Conservation (phyloP, 2,797 vertebrate species). For the Chrosomus eos region DNA sequence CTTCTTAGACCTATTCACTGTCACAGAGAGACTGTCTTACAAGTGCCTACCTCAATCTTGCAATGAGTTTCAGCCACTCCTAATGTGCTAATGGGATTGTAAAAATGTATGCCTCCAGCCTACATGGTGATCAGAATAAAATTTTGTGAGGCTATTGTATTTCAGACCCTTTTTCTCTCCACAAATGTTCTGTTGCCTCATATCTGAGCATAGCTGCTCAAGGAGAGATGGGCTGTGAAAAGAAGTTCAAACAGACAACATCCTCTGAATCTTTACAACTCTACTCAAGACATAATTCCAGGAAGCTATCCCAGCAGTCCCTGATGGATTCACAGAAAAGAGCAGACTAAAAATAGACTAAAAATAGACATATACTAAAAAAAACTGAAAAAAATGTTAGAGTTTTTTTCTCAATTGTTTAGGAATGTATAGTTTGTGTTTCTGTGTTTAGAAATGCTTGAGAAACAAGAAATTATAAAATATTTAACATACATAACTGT, state of each 20-base stretch:
- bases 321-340: not conserved
- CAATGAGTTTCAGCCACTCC: not conserved
- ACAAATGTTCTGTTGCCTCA: not conserved
- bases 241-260: not conserved
- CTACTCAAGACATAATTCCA: conserved; percentile 4
- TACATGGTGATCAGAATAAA: not conserved
- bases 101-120: conserved; percentile 8
- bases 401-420: not conserved
- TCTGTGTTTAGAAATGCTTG: conserved; percentile 5
- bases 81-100: not conserved
- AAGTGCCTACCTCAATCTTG: not conserved
- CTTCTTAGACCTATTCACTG: conserved; percentile 9
- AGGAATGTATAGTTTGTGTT: not conserved
- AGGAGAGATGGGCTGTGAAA: not conserved
- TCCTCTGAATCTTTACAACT: conserved; percentile 7
- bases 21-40: not conserved
- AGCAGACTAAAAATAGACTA: not conserved
- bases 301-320: not conserved
- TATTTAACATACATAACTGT: conserved; percentile 21
- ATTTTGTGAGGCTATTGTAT: not conserved
- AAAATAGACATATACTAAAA: not conserved
- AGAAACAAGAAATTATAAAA: not conserved
- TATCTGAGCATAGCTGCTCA: not conserved
- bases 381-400: not conserved
- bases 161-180: not conserved